Base-by-base conservation (phyloP, 2,888 invertebrate species). In the Hedya salicella region DNA sequence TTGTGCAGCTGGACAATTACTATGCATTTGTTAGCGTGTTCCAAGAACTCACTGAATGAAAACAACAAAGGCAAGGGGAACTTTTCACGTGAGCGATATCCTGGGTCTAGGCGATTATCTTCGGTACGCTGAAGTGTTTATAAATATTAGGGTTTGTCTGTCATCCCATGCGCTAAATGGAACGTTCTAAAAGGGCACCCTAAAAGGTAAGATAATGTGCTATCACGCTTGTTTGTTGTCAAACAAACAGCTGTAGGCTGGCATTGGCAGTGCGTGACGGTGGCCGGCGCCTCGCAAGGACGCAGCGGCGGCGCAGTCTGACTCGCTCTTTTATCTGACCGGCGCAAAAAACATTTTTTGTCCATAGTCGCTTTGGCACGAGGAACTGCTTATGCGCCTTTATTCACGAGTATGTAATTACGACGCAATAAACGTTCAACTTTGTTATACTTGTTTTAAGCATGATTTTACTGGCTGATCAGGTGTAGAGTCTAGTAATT, bases 171-270 rank as follows among this genome's bases (percentile, higher is more conserved):
- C 14, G 40, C 46, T 48, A 42, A 59, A 52, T 36, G 53, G 39
- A 40, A 60, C n/a, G n/a, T 11, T 60, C 19, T 53, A 40, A 40
- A 57, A 57, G 39, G 54, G 14, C 52, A 64, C 69, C 67, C 70
- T 67, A 54, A 73, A 65, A 68, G 62, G 65, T 70, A 68, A 70
- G 71, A 75, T 66, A 75, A 73, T 73, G 70, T 69, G 71, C 73
- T 78, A 81, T 79, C 76, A 73, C 71, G 69, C 52, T 73, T 75
- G 81, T 83, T 87, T 87, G 86, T 87, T 88, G 84, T 87, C 80
- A 88, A 87, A 88, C 86, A 85, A 86, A 85, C 85, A 82, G 81
- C 83, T 85, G 83, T 78, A 66, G 74, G 75, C 73, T 75, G 80
- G 67, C 78, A 78, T 73, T 74, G 80, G 66, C 79, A 78, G 75